Evolutionary conservation across 2,888 invertebrate species (phyloP).

Genomic region (Scaptomyza parva): DNA sequence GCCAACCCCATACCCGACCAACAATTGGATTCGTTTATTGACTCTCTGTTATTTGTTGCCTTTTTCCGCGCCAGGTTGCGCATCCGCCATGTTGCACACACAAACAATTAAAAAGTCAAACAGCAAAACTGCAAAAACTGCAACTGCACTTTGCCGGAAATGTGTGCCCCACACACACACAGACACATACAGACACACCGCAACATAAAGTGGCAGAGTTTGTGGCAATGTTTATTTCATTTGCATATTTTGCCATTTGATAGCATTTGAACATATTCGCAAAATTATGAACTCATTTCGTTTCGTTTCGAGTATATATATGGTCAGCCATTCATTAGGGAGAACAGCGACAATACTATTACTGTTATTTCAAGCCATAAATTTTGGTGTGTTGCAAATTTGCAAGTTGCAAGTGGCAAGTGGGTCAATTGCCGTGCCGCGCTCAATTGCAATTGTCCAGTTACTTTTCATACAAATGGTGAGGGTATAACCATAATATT

Average conservation of each 20-base stretch:
- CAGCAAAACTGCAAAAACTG: constrained; percentile 40
- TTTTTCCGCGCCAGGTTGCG: constrained; percentile 59
- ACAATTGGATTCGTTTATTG: constrained; percentile 60
- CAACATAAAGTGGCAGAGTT: not conserved
- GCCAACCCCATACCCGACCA: constrained; percentile 49
- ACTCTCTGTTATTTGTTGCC: constrained; percentile 51
- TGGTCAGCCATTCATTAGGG: constrained; percentile 32
- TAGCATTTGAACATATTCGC: constrained; percentile 43
- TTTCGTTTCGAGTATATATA: constrained; percentile 42
- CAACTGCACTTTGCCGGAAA: constrained; percentile 70
- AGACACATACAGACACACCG: constrained; percentile 13
- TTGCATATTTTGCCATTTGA: constrained; percentile 60
- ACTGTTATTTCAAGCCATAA: constrained; percentile 47
- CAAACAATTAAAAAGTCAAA: constrained; percentile 47
- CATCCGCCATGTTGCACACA: constrained; percentile 70
- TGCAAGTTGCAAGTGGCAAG: constrained; percentile 42
- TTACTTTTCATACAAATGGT: constrained; percentile 27
- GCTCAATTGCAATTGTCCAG: constrained; percentile 39
- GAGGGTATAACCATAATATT: constrained; percentile 28
- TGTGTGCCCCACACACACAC: constrained; percentile 46
- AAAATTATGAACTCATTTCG: constrained; percentile 51
- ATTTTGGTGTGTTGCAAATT: constrained; percentile 61
- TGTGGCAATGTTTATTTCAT: constrained; percentile 46
- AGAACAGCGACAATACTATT: constrained; percentile 26
- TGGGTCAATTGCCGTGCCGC: constrained; percentile 70